Conservation (phyloP, 2,888 invertebrate species). For the Andrena trimmerana region DNA sequence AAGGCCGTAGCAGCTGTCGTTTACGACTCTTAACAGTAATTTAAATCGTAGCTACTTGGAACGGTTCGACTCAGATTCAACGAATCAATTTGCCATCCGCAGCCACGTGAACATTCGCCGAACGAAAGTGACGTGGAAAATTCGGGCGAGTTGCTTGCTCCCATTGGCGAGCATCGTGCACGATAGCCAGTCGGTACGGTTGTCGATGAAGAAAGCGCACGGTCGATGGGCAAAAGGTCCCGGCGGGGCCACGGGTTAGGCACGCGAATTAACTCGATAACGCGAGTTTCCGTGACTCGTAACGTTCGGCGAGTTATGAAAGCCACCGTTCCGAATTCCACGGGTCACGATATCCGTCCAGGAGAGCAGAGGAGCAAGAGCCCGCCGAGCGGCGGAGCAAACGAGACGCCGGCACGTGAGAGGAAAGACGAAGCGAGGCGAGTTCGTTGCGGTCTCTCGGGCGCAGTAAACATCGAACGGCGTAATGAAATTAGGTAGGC, state of each 20-base stretch:
- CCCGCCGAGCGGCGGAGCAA: neutral
- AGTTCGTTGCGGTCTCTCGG: slow-evolving; percentile 44
- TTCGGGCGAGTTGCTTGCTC: neutral
- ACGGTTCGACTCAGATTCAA: neutral
- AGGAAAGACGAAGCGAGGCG: slow-evolving; percentile 37
- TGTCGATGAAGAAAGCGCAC: slow-evolving; percentile 22
- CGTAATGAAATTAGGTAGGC: slow-evolving; percentile 79
- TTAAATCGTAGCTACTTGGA: neutral
- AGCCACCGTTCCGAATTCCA: slow-evolving; percentile 39
- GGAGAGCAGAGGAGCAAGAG: neutral
- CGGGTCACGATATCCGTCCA: slow-evolving; percentile 30
- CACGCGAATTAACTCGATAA: slow-evolving; percentile 54
- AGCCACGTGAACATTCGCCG: neutral
- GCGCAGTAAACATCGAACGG: slow-evolving; percentile 66
- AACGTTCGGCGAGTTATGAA: slow-evolving; percentile 41
- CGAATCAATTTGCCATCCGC: slow-evolving; percentile 3
- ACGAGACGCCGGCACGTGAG: slow-evolving; percentile 17
- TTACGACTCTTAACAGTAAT: neutral
- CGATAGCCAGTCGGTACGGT: neutral
- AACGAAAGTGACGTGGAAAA: neutral
- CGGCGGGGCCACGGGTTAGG: neutral
- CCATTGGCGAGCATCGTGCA: neutral
- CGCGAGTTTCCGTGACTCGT: slow-evolving; percentile 59
- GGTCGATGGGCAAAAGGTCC: slow-evolving; percentile 17
- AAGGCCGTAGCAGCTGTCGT: too few relatives aligned